A percentile compares a stretch with the other conserved stretches of the same genome.
Evolutionary conservation across 2,797 vertebrate genomes (phyloP).

Genomic region (Gallinago nigripennis): DNA sequence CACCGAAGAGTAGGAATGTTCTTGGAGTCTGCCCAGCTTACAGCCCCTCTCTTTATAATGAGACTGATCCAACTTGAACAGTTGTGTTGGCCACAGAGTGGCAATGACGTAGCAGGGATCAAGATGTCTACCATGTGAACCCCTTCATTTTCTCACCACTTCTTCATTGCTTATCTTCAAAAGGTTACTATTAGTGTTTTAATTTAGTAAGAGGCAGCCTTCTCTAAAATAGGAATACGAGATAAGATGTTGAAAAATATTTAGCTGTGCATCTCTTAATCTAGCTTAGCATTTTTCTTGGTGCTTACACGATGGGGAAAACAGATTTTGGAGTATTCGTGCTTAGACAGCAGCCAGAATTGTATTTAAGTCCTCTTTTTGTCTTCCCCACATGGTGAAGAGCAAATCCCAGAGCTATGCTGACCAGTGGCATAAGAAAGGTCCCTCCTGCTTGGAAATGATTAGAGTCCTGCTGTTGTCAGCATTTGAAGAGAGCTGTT

Average conservation of each 20-base stretch:
- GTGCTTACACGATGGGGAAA: neutral
- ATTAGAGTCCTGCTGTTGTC: conserved; percentile 2
- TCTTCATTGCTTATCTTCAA: neutral
- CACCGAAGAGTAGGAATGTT: neutral
- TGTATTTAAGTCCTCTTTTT: neutral
- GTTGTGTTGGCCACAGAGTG: neutral
- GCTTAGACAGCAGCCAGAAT: neutral
- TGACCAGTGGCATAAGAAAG: neutral
- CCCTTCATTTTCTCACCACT: neutral
- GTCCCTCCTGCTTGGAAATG: neutral
- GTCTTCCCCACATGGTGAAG: neutral
- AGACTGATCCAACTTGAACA: neutral
- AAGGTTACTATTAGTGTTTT: neutral
- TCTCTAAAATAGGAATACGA: neutral
- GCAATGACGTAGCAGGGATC: neutral
- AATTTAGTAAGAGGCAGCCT: neutral
- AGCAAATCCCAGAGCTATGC: neutral
- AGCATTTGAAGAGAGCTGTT: neutral
- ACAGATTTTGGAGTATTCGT: neutral
- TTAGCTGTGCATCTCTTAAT: neutral
- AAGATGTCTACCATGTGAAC: neutral
- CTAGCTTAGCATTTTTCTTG: neutral
- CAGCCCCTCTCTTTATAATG: neutral
- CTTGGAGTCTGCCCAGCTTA: neutral
- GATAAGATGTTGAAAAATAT: neutral